Conservation (phyloP, 2,113 vertebrate species). For the Anthoscopus minutus region DNA sequence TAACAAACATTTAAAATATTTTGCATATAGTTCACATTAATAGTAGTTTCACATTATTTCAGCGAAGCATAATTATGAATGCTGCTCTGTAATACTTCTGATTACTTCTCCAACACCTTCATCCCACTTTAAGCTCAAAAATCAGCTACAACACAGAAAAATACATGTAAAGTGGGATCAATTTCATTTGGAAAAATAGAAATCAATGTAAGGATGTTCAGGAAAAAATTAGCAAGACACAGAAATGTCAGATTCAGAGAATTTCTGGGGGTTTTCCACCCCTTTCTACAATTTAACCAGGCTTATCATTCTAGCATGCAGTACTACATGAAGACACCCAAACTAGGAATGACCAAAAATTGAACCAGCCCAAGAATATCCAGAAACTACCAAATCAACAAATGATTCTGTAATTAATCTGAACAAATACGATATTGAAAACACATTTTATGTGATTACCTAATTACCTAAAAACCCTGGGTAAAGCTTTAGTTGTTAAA, state of each 20-base stretch:
- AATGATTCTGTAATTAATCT: not conserved
- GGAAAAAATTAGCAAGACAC: not conserved
- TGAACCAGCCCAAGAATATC: not conserved
- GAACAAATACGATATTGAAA: rapidly evolving
- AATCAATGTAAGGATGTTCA: not conserved
- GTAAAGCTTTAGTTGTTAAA: not conserved
- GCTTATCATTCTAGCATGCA: not conserved
- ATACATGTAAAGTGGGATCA: not conserved
- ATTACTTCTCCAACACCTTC: not conserved
- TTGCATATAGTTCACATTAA: not conserved
- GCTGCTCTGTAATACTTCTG: not conserved
- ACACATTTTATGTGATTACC: not conserved
- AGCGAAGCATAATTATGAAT: not conserved
- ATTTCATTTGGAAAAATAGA: not conserved
- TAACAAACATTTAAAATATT: not conserved
- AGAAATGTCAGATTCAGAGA: not conserved
- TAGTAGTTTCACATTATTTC: not conserved
- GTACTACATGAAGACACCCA: not conserved
- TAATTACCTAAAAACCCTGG: not conserved
- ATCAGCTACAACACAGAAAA: not conserved
- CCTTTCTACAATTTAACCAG: not conserved
- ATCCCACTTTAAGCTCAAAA: not conserved
- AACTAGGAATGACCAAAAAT: not conserved
- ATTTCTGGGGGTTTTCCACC: not conserved
- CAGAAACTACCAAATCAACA: not conserved